Evolutionary conservation across 2,113 vertebrate genomes (phyloP), one percentile per base, ranked within the genome.

Genomic region (Vimba vimba): DNA sequence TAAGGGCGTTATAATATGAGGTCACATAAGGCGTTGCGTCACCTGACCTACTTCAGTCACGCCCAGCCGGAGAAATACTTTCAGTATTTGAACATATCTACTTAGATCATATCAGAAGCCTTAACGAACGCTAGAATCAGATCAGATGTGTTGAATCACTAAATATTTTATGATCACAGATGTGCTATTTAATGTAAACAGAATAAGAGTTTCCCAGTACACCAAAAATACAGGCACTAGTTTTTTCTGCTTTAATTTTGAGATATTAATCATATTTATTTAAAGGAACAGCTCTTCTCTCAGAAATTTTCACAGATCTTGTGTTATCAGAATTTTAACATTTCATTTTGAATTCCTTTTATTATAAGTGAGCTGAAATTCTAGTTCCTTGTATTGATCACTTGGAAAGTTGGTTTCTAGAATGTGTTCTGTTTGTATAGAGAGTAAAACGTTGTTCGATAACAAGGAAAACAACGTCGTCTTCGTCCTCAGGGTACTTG

Each of bases 1-100:
- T 85, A 73, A 64, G 74, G 91, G 60, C 60, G 30, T 66, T 50
- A 43, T 43, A 43, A 43, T 10, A 21, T 30, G 39, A 47, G 60
- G 39, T 30, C 60, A 80, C 12, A 3, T 21, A 4, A 36, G 77
- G 6, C 10, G 39, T 80, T 81, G 13, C 4, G 12, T 68, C 60
- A 81, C 25, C 23, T 81, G 79, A 66, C 59, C 39, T 27, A n/a
- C 55, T 64, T 64, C 15, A 80, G 13, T 45, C 79, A 19, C 36
- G n/a, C 79, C 79, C 59, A 45, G 43, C 15, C 5, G 0, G 15
- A 27, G 60, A 81, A 66, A 17, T 75, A 4, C 6, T 47, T 6
- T n/a, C 73, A 47, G 13, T 50, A 25, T 17, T 19, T 55, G 50
- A 17, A 52, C 4, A 17, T 11, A 6, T 55, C 6, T 55, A 6